A percentile compares a stretch with the other conserved stretches of the same genome.
Conservation (phyloP, 2,113 vertebrate species). For the Athene cunicularia region DNA sequence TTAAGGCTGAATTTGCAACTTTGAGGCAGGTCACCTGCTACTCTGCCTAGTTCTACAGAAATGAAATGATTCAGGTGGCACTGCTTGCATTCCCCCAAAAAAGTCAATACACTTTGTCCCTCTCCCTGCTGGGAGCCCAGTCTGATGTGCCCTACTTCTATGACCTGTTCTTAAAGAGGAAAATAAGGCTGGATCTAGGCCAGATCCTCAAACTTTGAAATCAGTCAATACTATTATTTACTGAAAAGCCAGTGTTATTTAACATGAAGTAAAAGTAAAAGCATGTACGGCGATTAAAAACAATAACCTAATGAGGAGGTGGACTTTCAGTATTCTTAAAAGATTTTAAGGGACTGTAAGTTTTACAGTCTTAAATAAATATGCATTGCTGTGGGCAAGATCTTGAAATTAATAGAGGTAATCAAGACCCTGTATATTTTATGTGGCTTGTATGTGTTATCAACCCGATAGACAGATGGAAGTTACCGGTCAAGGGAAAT, state of each 20-base stretch:
- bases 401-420: neutral
- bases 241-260: neutral
- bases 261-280: neutral
- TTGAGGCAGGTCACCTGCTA: neutral
- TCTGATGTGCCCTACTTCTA: conserved; percentile 7
- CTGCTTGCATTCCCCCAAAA: neutral
- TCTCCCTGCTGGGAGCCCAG: neutral
- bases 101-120: neutral
- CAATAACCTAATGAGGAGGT: neutral
- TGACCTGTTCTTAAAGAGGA: neutral
- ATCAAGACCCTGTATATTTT: neutral
- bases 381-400: neutral
- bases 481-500: neutral
- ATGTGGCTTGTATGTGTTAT: neutral
- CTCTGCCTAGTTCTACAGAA: neutral
- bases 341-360: neutral
- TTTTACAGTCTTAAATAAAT: neutral
- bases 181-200: neutral
- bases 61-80: neutral
- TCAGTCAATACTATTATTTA: neutral
- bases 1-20: neutral
- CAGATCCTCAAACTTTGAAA: neutral
- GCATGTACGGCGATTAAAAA: neutral
- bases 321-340: neutral
- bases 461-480: neutral